A percentile compares a stretch with the other conserved stretches of the same genome.
phyloP scores from a whole-genome alignment of 1,140 invertebrate species.

The Meloidogyne chitwoodi region DNA sequence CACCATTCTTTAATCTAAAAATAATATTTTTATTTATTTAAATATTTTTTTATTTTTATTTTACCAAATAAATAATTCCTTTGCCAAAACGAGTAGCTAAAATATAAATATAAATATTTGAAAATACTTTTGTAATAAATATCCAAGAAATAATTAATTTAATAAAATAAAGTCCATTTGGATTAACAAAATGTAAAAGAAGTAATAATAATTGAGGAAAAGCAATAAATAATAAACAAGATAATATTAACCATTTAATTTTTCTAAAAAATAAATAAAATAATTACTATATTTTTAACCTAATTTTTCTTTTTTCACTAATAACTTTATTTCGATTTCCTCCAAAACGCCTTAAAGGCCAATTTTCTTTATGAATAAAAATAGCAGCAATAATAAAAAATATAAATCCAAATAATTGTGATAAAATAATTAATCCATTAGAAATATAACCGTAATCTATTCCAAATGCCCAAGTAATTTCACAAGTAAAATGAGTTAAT shows the following conservation, averaged over 20 bases:
- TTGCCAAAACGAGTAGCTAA: not conserved
- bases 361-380: not conserved
- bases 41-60: not conserved
- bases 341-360: not conserved
- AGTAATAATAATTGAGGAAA: slow-evolving; percentile 4
- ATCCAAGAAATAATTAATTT: slow-evolving; percentile 10
- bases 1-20: slow-evolving; percentile 5
- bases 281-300: not conserved
- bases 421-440: slow-evolving; percentile 1
- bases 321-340: slow-evolving; percentile 9
- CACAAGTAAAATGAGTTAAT: slow-evolving; percentile 15
- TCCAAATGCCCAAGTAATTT: slow-evolving; percentile 8
- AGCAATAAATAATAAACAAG: not conserved
- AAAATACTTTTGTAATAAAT: slow-evolving; percentile 5
- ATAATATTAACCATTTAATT: slow-evolving; percentile 11
- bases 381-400: slow-evolving; percentile 5
- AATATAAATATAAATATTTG: slow-evolving; percentile 5
- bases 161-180: not conserved
- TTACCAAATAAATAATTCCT: slow-evolving; percentile 4
- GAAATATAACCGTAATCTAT: slow-evolving; percentile 13
- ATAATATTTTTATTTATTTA: not conserved
- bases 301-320: slow-evolving; percentile 7
- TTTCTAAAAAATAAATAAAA: not conserved
- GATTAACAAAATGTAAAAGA: not conserved
- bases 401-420: not conserved